Evolutionary conservation across 2,888 invertebrate species (phyloP).

Genomic region (Polyommatus icarus): DNA sequence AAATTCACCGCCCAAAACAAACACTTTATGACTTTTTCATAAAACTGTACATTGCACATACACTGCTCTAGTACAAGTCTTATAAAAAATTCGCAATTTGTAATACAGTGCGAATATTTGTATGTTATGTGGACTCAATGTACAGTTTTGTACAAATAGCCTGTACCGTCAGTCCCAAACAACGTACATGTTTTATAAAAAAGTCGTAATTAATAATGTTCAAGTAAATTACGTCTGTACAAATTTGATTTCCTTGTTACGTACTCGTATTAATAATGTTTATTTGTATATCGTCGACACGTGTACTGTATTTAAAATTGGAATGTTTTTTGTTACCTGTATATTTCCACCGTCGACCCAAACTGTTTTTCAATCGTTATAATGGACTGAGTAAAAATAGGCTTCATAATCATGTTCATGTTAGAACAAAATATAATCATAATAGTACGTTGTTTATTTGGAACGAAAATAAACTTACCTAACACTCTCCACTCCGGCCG

Average conservation of each 20-base stretch:
- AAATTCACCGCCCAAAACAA: slow-evolving; percentile 24
- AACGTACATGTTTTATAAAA: too few relatives aligned
- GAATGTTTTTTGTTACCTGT: too few relatives aligned
- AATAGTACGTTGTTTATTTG: too few relatives aligned
- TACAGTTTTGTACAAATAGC: background rate
- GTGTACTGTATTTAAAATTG: background rate
- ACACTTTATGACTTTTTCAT: slow-evolving; percentile 4
- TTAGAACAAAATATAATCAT: background rate
- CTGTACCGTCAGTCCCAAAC: too few relatives aligned
- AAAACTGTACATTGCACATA: background rate
- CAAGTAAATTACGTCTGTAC: background rate
- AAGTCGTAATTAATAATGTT: background rate
- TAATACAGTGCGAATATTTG: background rate
- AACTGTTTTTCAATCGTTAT: background rate
- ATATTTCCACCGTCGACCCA: background rate
- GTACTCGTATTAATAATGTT: background rate
- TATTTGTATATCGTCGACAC: background rate
- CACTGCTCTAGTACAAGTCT: background rate
- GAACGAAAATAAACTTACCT: too few relatives aligned
- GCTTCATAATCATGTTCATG: background rate
- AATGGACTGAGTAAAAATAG: background rate
- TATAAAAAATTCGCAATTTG: background rate
- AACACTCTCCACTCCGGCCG: too few relatives aligned
- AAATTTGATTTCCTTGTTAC: background rate
- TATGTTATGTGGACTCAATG: background rate